phyloP scores from a whole-genome alignment of 1,140 invertebrate species.

The Sipha flava region DNA sequence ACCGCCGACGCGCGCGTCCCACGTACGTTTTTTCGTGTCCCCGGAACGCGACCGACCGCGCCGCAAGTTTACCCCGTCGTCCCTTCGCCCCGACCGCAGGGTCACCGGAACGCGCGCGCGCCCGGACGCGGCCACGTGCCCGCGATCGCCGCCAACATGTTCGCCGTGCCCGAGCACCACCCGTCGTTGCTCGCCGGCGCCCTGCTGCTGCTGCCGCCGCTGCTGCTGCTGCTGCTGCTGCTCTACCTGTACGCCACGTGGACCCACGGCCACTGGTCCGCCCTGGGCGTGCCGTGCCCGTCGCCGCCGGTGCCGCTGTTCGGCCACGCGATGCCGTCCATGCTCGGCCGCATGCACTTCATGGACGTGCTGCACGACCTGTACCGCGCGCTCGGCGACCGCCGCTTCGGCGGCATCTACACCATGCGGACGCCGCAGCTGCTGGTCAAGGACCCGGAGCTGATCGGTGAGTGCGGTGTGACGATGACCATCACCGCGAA shows the following conservation, averaged over 20 bases:
- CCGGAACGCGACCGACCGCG: too few species aligned
- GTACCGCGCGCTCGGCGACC: conserved; percentile 36
- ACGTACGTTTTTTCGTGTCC: too few species aligned
- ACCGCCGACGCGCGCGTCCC: too few species aligned
- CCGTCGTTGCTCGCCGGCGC: too few species aligned
- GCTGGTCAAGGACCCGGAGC: conserved; percentile 43
- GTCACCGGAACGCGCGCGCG: too few species aligned
- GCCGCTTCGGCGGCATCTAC: conserved; percentile 36
- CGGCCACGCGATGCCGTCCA: not conserved
- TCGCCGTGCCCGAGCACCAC: too few species aligned
- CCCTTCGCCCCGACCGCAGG: too few species aligned
- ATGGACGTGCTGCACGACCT: conserved; percentile 27
- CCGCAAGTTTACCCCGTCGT: too few species aligned
- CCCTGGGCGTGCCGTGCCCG: not conserved
- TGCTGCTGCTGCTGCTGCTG: not conserved
- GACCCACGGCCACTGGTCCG: not conserved
- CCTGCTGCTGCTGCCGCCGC: not conserved
- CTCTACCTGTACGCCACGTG: not conserved
- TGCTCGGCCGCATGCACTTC: not conserved
- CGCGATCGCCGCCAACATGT: too few species aligned
- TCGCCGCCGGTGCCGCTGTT: not conserved
- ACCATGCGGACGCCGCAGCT: conserved; percentile 34
- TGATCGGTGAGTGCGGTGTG: conserved; percentile 36
- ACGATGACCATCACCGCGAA: too few species aligned
- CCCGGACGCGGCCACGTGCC: too few species aligned